Base-by-base conservation (phyloP, 1,140 invertebrate genomes). In the Drosophila prosaltans region DNA sequence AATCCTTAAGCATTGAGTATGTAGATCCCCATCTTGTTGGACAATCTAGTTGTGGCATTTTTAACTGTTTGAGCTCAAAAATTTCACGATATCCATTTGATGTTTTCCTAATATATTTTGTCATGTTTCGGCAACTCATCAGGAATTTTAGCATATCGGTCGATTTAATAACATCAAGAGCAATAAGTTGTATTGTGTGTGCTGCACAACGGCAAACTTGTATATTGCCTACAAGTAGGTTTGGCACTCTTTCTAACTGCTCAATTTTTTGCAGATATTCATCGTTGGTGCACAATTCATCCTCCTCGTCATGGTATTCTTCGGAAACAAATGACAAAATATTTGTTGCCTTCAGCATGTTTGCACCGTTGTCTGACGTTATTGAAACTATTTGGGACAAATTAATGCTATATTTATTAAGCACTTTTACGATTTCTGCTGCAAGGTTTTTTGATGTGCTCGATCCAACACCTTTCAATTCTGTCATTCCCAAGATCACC, bases 41-140 rank as follows among this genome's bases (percentile, higher is more conserved):
- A 30, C 70, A 73, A 73, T 73, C 70, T 8, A 73, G 41, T 55
- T 78, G 58, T 24, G 74, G 70, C 26, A 78, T 61, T 39, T 55
- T 63, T 43, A 54, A 64, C 1, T 72, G 63, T 36, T 24, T 60
- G 8, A 67, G 7, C 24, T 72, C 64, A 72, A 75, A 72, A 7
- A 43, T 30, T 8, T 69, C 39, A 21, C 41, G 30, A 51, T 60
- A 65, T 21, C 58, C 70, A 51, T 73, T 73, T 45, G 62, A 54
- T 51, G 43, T 16, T 16, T 77, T 73, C 3, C 16, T 16, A 54
- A 72, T 65, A n/a, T 48, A 45, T 55, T 72, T 68, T 21, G 55
- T 68, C 1, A 76, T 40, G 55, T 69, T 72, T 39, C 69, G 61
- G 36, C 36, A 69, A 30, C 16, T 43, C 40, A 63, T 55, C 28